phyloP scores from a whole-genome alignment of 2,888 invertebrate genomes.

The Pegoplata infirma region DNA sequence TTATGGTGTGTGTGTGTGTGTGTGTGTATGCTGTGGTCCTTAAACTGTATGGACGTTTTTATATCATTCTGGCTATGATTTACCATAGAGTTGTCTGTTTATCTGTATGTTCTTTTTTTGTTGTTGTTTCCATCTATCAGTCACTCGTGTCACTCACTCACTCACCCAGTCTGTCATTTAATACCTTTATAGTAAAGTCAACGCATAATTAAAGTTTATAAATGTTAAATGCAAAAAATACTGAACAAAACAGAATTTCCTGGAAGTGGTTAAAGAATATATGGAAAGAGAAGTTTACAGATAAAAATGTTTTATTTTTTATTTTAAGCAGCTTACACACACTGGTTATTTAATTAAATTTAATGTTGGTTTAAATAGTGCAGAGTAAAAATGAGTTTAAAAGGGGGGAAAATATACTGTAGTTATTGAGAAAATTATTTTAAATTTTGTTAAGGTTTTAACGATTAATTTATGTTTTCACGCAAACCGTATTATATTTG shows the following conservation, averaged over 20 bases:
- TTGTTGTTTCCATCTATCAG: too few species aligned
- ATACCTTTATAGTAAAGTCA: conserved; percentile 47
- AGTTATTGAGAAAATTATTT: background rate
- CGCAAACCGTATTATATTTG: too few species aligned
- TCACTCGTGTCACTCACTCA: background rate
- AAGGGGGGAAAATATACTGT: too few species aligned
- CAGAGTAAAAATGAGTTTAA: too few species aligned
- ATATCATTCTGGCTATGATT: background rate
- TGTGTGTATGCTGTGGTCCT: background rate
- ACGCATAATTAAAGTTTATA: conserved; percentile 54
- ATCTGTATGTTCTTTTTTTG: too few species aligned
- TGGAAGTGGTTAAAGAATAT: conserved; percentile 10
- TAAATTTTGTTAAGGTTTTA: conserved; percentile 14
- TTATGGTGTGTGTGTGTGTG: background rate
- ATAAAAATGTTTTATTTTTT: background rate
- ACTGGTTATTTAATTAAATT: conserved; percentile 39
- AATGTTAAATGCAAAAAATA: conserved; percentile 32
- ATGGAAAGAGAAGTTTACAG: background rate
- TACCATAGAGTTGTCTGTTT: background rate
- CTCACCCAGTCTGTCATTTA: conserved; percentile 8
- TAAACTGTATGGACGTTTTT: background rate
- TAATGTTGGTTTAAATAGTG: background rate
- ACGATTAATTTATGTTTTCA: too few species aligned
- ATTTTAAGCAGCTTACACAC: conserved; percentile 37
- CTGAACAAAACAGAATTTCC: conserved; percentile 8